Evolutionary conservation across 2,113 vertebrate species (phyloP).

Genomic region (Ellobius talpinus): DNA sequence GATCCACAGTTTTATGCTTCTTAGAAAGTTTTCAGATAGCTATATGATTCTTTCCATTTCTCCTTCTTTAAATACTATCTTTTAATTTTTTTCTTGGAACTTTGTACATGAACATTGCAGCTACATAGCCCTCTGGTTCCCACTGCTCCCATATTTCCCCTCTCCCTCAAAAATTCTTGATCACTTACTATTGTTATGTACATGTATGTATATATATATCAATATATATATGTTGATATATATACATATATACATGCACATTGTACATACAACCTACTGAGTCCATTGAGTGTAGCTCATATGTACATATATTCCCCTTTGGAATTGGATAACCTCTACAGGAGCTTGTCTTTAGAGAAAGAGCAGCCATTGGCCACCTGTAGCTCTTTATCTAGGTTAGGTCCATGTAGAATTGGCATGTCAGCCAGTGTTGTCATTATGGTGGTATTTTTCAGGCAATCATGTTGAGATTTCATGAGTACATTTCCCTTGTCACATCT

Average conservation of each 20-base stretch:
- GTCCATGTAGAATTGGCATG: neutral
- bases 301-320: neutral
- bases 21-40: neutral
- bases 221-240: neutral
- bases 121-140: neutral
- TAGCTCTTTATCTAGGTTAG: neutral
- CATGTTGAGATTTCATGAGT: neutral
- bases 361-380: neutral
- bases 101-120: neutral
- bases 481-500: neutral
- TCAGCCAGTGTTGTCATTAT: neutral
- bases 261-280: neutral
- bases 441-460: neutral
- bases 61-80: neutral
- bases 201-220: neutral
- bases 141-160: neutral
- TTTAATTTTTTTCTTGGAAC: neutral
- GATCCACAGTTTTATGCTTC: neutral
- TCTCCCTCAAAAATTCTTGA: neutral
- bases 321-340: neutral
- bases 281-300: neutral
- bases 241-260: neutral
- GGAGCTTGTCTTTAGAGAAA: neutral
- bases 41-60: neutral
- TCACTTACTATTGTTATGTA: neutral